Base-by-base conservation (phyloP, 2,888 invertebrate genomes). In the Cosmia pyralina region DNA sequence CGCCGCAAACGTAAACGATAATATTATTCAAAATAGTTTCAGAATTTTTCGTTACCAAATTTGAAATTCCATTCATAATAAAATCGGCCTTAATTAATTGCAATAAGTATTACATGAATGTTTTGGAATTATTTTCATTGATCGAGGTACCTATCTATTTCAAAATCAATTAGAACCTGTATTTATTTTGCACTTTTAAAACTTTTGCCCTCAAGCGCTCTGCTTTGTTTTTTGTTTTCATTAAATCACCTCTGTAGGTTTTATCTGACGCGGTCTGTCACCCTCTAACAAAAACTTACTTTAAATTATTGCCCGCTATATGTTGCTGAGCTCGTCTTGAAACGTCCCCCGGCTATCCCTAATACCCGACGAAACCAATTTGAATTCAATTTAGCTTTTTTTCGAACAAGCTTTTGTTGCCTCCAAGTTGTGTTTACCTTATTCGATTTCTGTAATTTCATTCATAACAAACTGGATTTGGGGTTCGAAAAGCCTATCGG, bases 401-500 rank as follows among this genome's bases (percentile, higher is more conserved):
- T 96, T 95, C 93, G 93, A 92, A 90, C 94, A 93, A 94, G 94
- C 96, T 95, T 96, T 96, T 96, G 96, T 96, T 95, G 95, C 93
- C 94, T 94, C 94, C 93, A 94, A 93, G 95, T 95, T 95, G 95
- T 96, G 96, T 96, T 96, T 96, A 96, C 95, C 94, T 96, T 96
- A 96, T 96, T 96, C 96, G 96, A 96, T 96, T 96, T 96, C 95
- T 95, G 95, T 96, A 96, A 96, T 96, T 96, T 96, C 96, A 96
- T 96, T 96, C 96, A 96, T 95, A 95, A 95, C 95, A 96, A 96
- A 96, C 96, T 94, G 95, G 96, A 96, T 96, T 96, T 96, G 92
- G 95, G 96, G 95, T 94, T 93, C 92, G 90, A 92, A 94, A 94
- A 94, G 94, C 95, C 94, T 94, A 94, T 94, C 93, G 94, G 95